A percentile compares a stretch with the other conserved stretches of the same genome.
phyloP scores from a whole-genome alignment of 2,797 vertebrate species.

The Phrynocephalus forsythii region DNA sequence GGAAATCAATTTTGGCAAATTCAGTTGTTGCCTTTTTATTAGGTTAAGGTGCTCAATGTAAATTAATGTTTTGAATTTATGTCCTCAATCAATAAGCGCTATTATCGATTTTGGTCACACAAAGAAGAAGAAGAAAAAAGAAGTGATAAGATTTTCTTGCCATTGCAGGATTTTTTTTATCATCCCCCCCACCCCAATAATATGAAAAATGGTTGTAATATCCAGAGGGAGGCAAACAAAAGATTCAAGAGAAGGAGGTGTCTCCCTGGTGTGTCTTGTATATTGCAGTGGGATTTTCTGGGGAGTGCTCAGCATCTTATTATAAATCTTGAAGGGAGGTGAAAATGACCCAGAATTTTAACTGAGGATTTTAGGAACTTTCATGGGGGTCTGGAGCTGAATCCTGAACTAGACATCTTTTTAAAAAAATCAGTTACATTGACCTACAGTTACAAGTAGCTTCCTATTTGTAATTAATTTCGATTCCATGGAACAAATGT shows the following conservation, averaged over 20 bases:
- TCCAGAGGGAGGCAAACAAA: conserved; percentile 45
- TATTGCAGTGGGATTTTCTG: not conserved
- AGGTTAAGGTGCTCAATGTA: conserved; percentile 74
- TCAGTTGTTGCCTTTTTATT: conserved; percentile 74
- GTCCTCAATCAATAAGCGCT: conserved; percentile 73
- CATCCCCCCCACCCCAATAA: conserved; percentile 43
- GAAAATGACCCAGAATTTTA: not conserved
- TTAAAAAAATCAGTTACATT: too few relatives aligned
- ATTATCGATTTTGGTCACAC: conserved; percentile 75
- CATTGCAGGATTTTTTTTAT: conserved; percentile 24
- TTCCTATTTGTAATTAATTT: too few relatives aligned
- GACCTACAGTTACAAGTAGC: too few relatives aligned
- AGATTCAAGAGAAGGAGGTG: not conserved
- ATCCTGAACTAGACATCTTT: not conserved
- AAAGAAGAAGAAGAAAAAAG: conserved; percentile 66
- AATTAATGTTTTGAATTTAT: conserved; percentile 80
- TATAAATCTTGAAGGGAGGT: not conserved
- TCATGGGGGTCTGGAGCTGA: not conserved
- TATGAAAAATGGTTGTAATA: conserved; percentile 55
- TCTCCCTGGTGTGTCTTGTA: not conserved
- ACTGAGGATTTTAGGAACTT: not conserved
- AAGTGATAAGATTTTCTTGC: conserved; percentile 69
- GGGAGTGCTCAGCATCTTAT: conserved; percentile 2
- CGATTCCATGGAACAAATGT: too few relatives aligned
- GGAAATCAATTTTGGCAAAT: conserved; percentile 76